These are phyloP conservation scores for Labia minor DNA, from an alignment of 2,888 invertebrate species.

Conservation along the genomic window DNA sequence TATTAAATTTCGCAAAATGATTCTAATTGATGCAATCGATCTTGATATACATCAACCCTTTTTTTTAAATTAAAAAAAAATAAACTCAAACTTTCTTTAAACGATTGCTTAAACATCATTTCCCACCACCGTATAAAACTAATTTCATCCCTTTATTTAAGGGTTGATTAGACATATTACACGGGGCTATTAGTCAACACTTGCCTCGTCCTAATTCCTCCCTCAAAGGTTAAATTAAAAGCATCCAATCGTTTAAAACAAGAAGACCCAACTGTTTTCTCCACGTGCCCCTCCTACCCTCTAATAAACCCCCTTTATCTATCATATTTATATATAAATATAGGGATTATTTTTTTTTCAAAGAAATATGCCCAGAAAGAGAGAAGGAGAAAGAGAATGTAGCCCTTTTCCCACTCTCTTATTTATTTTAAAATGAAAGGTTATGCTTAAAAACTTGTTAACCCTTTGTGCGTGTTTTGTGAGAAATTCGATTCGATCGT, in stretches of 20 bases:
- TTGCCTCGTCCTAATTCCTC: neutral
- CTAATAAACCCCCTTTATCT: neutral
- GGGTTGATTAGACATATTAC: neutral
- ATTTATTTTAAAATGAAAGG: conserved; percentile 13
- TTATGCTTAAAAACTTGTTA: conserved; percentile 13
- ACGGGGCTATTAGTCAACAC: neutral
- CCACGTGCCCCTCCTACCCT: neutral
- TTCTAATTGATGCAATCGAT: neutral
- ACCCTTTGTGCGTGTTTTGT: conserved; percentile 8
- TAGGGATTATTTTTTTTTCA: too few species aligned
- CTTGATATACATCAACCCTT: neutral
- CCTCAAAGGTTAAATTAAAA: too few species aligned
- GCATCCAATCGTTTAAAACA: too few species aligned
- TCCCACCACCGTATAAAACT: neutral
- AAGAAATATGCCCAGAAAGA: too few species aligned
- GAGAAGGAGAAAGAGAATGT: too few species aligned
- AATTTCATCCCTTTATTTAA: neutral
- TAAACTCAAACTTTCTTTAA: too few species aligned
- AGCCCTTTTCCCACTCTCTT: neutral
- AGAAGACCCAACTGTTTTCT: neutral
- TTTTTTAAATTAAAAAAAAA: too few species aligned
- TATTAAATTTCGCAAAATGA: neutral
- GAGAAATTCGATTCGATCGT: conserved; percentile 13
- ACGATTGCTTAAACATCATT: neutral
- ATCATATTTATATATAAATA: neutral